Evolutionary conservation across 2,888 invertebrate species (phyloP), one percentile per base, ranked within the genome.

Genomic region (Ectemnius continuus): DNA sequence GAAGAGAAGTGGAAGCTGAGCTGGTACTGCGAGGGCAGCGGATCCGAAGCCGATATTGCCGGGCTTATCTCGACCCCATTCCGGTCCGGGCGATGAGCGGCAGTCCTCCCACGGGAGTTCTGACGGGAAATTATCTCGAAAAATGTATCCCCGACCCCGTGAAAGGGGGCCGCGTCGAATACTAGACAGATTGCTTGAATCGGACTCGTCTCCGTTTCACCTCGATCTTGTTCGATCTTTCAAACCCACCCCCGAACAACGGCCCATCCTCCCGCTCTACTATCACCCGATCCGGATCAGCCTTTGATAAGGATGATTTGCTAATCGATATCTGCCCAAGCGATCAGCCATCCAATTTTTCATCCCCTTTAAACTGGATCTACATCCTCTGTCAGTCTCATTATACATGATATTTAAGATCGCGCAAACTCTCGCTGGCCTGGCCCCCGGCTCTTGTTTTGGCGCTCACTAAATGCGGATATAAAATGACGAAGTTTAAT

Each of bases 41-140:
- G 77, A 80, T 81, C 80, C 64, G 75, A 82, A 77, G 23, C 67
- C 70, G 75, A 81, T 81, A 79, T 79, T 70, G 72, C 63, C n/a
- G 48, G 69, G 70, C 79, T 81, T 79, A 83, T 82, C 77, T 81
- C 64, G 61, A 52, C 60, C 70, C 66, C 59, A 47, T 64, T 48
- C 63, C 26, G 14, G 13, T 36, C 60, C 62, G 60, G 57, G 52
- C 72, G 78, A 78, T 63, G 79, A 75, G 70, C 73, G 23, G 36
- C 65, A 67, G 63, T 75, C 62, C 70, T 79, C 84, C 77, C 80
- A 56, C 26, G 81, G 72, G 81, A 80, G 67, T 84, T 84, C 85
- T 77, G 84, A 81, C 81, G 78, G 76, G 76, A 85, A 85, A 86
- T 86, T 86, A 86, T 86, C 85, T 84, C 84, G 80, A 84, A 85